Base-by-base conservation (phyloP, 2,888 invertebrate genomes). In the Fabriciana adippe region DNA sequence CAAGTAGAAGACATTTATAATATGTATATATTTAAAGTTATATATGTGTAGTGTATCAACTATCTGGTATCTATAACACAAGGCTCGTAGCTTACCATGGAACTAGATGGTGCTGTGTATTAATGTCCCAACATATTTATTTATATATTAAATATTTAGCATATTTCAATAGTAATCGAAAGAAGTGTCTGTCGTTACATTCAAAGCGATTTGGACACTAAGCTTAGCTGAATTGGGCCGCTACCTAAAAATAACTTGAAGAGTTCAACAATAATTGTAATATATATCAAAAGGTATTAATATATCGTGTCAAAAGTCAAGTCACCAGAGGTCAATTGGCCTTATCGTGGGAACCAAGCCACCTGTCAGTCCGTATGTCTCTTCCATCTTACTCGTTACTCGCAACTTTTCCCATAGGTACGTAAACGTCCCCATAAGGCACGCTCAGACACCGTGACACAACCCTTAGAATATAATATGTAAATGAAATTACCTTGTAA, bases 271-370 rank as follows among this genome's bases (percentile, higher is more conserved):
- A 41, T 41, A 41, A 41, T 41, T 11, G 11, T 11, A 50, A 6
- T 16, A 16, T 50, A 50, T 5, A n/a, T 50, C 15, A 45, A 41
- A 57, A 57, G 15, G 15, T 21, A 14, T 3, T 1, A 11, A 50
- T 4, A 50, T 18, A 18, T 14, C 16, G 51, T 67, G 68, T 72
- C 54, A 66, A 67, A 66, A 68, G 70, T 73, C 72, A 73, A 35
- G 35, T 41, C 35, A 70, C 73, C 74, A 72, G 61, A 68, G 68
- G 66, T 70, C 82, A 86, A 85, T 86, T 86, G 81, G 80, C 78
- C 72, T 26, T 77, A 77, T 81, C 88, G 87, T 88, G 88, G 86
- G 88, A 88, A 88, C 78, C 50, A 21, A 73, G 35, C 81, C 85
- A 85, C 84, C 83, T 81, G 81, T 75, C 74, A 26, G 74, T 77